Evolutionary conservation across 2,113 vertebrate species (phyloP).

Genomic region (Sialia sialis): DNA sequence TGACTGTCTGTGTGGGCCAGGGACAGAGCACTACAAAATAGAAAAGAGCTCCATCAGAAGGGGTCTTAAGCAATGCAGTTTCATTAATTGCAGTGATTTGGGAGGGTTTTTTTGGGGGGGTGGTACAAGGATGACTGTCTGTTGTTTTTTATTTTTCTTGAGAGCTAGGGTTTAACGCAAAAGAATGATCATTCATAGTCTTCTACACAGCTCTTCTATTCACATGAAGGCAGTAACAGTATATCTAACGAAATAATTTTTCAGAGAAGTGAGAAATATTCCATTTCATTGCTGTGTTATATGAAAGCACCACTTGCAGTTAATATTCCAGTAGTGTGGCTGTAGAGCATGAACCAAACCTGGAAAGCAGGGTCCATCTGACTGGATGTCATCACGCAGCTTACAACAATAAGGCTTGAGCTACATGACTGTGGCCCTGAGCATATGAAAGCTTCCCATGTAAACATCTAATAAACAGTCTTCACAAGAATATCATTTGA

Average conservation of each 20-base stretch:
- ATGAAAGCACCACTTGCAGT: background rate
- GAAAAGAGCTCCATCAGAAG: background rate
- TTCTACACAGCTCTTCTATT: background rate
- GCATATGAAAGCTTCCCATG: background rate
- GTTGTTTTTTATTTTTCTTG: background rate
- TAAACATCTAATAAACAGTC: conserved; percentile 53
- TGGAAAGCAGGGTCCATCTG: background rate
- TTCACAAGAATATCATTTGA: conserved; percentile 4
- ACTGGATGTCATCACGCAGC: background rate
- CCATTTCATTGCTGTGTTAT: background rate
- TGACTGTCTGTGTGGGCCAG: background rate
- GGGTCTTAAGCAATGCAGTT: background rate
- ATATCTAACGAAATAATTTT: background rate
- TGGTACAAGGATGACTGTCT: too few species aligned
- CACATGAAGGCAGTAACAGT: background rate
- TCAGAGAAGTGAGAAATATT: background rate
- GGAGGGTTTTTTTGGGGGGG: rapidly evolving
- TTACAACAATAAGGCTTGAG: conserved; percentile 10
- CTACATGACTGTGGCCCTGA: background rate
- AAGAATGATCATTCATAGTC: background rate
- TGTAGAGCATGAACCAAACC: background rate
- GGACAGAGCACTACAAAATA: background rate
- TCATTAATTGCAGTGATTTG: background rate
- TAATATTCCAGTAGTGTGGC: background rate
- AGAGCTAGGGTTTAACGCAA: background rate